Percentiles rank a stretch among this genome's conserved stretches.
These are phyloP conservation scores for Tenthredo amoena DNA, from an alignment of 2,888 invertebrate species.

Conservation along the genomic window DNA sequence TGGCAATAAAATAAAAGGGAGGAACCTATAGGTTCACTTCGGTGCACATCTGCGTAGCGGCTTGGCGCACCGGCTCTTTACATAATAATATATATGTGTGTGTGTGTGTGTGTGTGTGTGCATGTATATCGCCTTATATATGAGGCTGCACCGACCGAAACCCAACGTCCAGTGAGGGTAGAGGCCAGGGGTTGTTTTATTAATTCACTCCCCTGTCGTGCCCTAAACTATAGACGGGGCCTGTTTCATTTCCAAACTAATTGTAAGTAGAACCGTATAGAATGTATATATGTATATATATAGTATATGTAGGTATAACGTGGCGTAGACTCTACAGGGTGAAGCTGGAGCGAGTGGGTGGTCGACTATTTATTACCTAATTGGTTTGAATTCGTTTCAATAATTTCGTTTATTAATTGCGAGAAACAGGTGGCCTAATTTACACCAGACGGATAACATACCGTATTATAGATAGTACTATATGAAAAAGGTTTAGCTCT, in stretches of 20 bases:
- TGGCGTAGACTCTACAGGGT: slow-evolving; percentile 49
- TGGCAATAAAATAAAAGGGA: slow-evolving; percentile 74
- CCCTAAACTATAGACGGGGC: slow-evolving; percentile 57
- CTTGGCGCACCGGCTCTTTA: slow-evolving; percentile 25
- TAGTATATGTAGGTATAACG: slow-evolving; percentile 25
- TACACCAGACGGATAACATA: background rate
- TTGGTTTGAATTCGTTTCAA: slow-evolving; percentile 62
- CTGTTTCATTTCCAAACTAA: slow-evolving; percentile 50
- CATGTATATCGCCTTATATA: background rate
- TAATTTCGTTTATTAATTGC: slow-evolving; percentile 49
- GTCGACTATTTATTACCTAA: slow-evolving; percentile 74
- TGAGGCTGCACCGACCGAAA: slow-evolving; percentile 37
- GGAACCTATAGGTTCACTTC: slow-evolving; percentile 18
- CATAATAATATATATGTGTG: background rate
- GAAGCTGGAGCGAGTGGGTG: slow-evolving; percentile 62
- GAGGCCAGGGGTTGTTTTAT: slow-evolving; percentile 73
- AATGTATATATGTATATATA: background rate
- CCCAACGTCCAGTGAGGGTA: slow-evolving; percentile 37
- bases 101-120: background rate
- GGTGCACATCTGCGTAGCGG: slow-evolving; percentile 68
- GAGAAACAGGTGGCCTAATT: slow-evolving; percentile 42
- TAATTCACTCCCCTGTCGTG: slow-evolving; percentile 75
- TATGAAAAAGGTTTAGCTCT: too few species aligned
- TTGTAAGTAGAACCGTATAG: slow-evolving; percentile 25
- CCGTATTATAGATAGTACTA: too few species aligned